These are phyloP conservation scores for Haemorhous mexicanus DNA, from an alignment of 2,113 vertebrate species.

Conservation along the genomic window DNA sequence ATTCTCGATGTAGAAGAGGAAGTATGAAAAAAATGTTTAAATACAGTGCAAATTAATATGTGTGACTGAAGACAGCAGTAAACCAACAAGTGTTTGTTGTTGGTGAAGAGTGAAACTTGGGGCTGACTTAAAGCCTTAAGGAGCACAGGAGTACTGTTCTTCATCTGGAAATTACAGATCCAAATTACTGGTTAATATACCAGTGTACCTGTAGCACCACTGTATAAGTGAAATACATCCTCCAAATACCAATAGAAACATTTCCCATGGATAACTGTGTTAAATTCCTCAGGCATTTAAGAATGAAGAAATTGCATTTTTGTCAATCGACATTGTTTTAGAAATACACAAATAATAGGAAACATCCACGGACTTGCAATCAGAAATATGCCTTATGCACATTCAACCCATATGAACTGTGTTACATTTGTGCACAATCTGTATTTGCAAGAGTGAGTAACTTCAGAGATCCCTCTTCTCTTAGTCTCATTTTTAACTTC, in stretches of 20 bases:
- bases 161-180: neutral
- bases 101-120: neutral
- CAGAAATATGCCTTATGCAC: neutral
- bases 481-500: constrained; percentile 11
- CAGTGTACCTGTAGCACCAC: neutral
- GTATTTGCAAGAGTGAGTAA: neutral
- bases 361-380: neutral
- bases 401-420: neutral
- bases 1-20: neutral
- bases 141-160: neutral
- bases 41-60: neutral
- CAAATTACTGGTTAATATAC: neutral
- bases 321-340: neutral
- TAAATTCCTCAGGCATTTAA: neutral
- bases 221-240: neutral
- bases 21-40: neutral
- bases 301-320: neutral
- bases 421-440: neutral
- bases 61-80: neutral
- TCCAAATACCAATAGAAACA: neutral
- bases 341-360: neutral
- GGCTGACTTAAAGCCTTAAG: neutral
- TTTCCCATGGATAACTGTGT: neutral
- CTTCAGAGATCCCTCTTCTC: neutral
- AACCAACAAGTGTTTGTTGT: neutral